Conservation (phyloP, 2,113 vertebrate genomes). For the Calyptommatus sinebrachiatus region DNA sequence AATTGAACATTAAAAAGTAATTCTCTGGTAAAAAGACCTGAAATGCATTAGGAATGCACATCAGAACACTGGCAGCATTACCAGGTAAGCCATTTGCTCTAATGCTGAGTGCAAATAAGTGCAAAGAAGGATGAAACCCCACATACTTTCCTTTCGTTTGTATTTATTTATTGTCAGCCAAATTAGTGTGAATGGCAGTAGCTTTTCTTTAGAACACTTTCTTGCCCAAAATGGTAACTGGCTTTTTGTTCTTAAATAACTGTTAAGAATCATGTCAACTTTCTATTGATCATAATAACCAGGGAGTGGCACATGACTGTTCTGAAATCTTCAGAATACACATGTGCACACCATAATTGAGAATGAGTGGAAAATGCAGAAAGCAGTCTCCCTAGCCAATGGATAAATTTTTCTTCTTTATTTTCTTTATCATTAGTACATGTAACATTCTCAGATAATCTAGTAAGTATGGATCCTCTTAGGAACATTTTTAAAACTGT, state of each 20-base stretch:
- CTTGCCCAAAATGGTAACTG: neutral
- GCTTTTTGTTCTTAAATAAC: slow-evolving; percentile 14
- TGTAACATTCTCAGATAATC: too few species aligned
- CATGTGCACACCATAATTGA: too few species aligned
- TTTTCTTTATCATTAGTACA: too few species aligned
- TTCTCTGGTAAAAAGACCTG: slow-evolving; percentile 27
- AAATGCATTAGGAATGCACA: slow-evolving; percentile 36
- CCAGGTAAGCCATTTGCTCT: slow-evolving; percentile 11
- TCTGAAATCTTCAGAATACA: too few species aligned
- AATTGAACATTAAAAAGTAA: slow-evolving; percentile 38
- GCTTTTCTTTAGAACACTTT: slow-evolving; percentile 31
- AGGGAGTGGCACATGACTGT: too few species aligned
- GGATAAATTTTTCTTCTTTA: too few species aligned
- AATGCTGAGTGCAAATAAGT: slow-evolving; percentile 35
- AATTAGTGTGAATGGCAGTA: slow-evolving; percentile 34
- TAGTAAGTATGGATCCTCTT: too few species aligned
- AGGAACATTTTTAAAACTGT: too few species aligned
- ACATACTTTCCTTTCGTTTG: slow-evolving; percentile 26
- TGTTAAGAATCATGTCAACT: slow-evolving; percentile 30
- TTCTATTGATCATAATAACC: slow-evolving; percentile 19
- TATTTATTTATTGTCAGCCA: slow-evolving; percentile 39
- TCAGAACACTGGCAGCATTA: slow-evolving; percentile 9
- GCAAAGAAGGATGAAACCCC: slow-evolving; percentile 18
- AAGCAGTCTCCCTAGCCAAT: too few species aligned
- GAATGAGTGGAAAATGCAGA: too few species aligned